These are phyloP conservation scores for Drosophila willistoni DNA, from an alignment of 1,140 invertebrate genomes.

Conservation along the genomic window DNA sequence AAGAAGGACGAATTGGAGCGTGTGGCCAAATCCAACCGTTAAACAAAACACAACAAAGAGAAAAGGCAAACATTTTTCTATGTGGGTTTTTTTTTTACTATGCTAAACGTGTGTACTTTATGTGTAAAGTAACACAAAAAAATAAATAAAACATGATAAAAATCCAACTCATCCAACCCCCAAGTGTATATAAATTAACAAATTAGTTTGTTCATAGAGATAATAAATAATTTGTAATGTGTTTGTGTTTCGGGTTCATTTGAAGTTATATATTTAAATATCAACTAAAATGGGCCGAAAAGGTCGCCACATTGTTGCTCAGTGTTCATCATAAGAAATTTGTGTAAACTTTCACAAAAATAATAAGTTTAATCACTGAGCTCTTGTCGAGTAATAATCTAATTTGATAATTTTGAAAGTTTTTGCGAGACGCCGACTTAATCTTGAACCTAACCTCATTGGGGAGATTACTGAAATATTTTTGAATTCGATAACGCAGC, in stretches of 20 bases:
- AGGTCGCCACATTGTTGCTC: no score
- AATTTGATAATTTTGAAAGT: no score
- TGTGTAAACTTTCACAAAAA: no score
- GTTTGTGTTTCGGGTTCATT: background rate
- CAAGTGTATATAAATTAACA: constrained; percentile 28
- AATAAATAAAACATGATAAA: constrained; percentile 53
- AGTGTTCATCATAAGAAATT: no score
- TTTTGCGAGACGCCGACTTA: no score
- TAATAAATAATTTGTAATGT: constrained; percentile 8
- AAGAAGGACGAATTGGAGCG: constrained; percentile 99
- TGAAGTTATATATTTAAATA: no score
- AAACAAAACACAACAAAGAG: constrained; percentile 84
- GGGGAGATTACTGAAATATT: no score
- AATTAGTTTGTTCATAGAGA: constrained; percentile 2
- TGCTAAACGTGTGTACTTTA: constrained; percentile 62
- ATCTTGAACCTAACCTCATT: no score
- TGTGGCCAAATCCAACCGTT: constrained; percentile 99
- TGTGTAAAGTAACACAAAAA: constrained; percentile 48
- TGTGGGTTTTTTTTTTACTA: constrained; percentile 53
- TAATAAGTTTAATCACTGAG: no score
- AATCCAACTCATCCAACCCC: constrained; percentile 34
- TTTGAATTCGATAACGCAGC: no score
- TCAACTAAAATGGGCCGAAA: no score
- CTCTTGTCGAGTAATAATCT: no score
- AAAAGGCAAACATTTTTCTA: constrained; percentile 49